Percentiles rank a stretch among this genome's conserved stretches.
Evolutionary conservation across 2,113 vertebrate species (phyloP).

Genomic region (Grus americana): DNA sequence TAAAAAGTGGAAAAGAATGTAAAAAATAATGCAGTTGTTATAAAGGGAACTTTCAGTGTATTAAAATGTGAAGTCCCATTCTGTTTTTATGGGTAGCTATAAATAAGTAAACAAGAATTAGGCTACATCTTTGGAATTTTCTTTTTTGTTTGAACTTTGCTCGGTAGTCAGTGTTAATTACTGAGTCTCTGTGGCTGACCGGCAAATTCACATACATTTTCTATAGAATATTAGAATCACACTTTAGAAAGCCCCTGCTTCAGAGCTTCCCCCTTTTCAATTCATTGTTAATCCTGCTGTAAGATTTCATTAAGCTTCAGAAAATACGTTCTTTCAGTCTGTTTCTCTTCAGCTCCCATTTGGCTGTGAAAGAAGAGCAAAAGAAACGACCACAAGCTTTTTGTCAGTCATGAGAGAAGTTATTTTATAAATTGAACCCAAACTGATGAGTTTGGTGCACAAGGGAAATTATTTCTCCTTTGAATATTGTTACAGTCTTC

Average conservation of each 20-base stretch:
- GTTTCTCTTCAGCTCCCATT: not conserved
- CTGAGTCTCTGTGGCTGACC: not conserved
- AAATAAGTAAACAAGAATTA: not conserved
- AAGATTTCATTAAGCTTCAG: not conserved
- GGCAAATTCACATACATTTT: not conserved
- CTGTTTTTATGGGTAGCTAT: not conserved
- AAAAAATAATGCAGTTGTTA: not conserved
- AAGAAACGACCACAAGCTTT: not conserved
- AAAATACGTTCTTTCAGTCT: not conserved
- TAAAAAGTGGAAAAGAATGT: not conserved
- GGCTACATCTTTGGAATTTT: not conserved
- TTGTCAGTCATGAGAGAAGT: not conserved
- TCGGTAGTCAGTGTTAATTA: not conserved
- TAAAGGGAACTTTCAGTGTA: not conserved
- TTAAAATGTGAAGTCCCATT: not conserved
- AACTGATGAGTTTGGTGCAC: not conserved
- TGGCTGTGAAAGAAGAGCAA: not conserved
- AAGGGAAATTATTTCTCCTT: slow-evolving; percentile 25
- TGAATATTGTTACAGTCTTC: not conserved
- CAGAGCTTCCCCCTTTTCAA: not conserved
- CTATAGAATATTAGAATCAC: not conserved
- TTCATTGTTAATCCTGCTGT: not conserved
- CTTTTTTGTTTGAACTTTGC: not conserved
- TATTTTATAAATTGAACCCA: not conserved
- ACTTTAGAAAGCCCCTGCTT: not conserved